phyloP scores from a whole-genome alignment of 2,888 invertebrate genomes.

The Drosophila macrothrix region DNA sequence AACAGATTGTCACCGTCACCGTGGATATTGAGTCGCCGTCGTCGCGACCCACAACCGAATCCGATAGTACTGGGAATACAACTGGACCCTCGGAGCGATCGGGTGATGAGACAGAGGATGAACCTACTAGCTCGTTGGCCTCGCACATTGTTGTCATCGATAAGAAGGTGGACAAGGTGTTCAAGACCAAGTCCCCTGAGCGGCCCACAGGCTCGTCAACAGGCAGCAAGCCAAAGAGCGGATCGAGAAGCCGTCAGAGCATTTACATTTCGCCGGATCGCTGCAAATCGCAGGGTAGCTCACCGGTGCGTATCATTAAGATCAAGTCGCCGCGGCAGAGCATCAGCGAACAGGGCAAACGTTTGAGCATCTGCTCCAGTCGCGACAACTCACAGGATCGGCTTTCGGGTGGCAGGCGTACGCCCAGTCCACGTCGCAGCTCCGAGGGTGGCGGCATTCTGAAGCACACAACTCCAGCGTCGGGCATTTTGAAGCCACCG shows the following conservation, averaged over 20 bases:
- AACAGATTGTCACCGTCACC: constrained; percentile 80
- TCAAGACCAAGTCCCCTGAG: constrained; percentile 83
- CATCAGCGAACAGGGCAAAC: constrained; percentile 85
- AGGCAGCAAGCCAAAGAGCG: constrained; percentile 69
- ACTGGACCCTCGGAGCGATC: constrained; percentile 84
- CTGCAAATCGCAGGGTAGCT: constrained; percentile 84
- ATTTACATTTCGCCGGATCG: constrained; percentile 87
- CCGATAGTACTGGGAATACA: constrained; percentile 82
- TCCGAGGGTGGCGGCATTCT: constrained; percentile 84
- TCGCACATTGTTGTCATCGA: constrained; percentile 83
- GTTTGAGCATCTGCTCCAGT: constrained; percentile 82
- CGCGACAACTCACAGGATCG: constrained; percentile 84
- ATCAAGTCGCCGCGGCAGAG: constrained; percentile 87
- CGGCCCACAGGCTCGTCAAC: constrained; percentile 33
- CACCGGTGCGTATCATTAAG: constrained; percentile 85
- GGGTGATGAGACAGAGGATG: constrained; percentile 83
- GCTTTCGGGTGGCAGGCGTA: constrained; percentile 78
- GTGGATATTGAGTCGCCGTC: constrained; percentile 83
- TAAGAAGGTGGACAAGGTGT: constrained; percentile 85
- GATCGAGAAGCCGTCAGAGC: constrained; percentile 85
- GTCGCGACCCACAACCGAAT: constrained; percentile 80
- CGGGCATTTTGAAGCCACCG: constrained; percentile 83
- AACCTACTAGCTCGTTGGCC: constrained; percentile 54
- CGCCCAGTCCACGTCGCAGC: constrained; percentile 83
- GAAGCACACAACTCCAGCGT: constrained; percentile 79